Evolutionary conservation across 2,797 vertebrate species (phyloP).

Genomic region (Alosa sapidissima): DNA sequence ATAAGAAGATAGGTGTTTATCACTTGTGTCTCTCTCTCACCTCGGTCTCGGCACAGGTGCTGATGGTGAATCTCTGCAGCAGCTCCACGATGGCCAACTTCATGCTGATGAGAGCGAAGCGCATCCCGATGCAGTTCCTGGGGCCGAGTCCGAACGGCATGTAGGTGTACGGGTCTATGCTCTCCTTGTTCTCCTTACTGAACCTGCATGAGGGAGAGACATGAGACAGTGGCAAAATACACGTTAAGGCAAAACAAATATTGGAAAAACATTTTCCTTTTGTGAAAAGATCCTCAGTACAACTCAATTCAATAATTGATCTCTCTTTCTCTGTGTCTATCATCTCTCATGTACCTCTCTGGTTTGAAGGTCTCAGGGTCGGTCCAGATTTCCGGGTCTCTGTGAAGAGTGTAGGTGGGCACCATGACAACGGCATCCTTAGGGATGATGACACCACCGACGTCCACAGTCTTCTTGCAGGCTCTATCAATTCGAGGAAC

Average conservation of each 20-base stretch:
- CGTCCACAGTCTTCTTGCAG: conserved; percentile 73
- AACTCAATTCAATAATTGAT: too few species aligned
- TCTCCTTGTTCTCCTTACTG: conserved; percentile 72
- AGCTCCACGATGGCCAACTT: conserved; percentile 73
- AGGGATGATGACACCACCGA: conserved; percentile 69
- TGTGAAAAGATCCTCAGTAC: too few species aligned
- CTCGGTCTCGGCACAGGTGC: conserved; percentile 74
- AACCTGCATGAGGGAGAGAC: conserved; percentile 64
- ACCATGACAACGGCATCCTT: conserved; percentile 63
- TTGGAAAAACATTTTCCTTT: not conserved
- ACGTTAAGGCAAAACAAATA: not conserved
- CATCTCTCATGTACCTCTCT: conserved; percentile 68
- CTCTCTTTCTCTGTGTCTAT: not conserved
- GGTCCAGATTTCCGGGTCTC: conserved; percentile 63
- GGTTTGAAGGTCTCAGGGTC: conserved; percentile 76
- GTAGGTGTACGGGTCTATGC: conserved; percentile 72
- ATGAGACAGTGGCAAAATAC: not conserved
- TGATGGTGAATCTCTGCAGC: conserved; percentile 74
- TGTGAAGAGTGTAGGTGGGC: conserved; percentile 69
- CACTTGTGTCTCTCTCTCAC: conserved; percentile 67
- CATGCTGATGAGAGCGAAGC: conserved; percentile 76
- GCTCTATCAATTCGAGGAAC: conserved; percentile 66
- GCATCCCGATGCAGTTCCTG: conserved; percentile 84
- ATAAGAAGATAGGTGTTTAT: too few species aligned
- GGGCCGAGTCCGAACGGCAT: conserved; percentile 80